Evolutionary conservation across 2,797 vertebrate genomes (phyloP), one percentile per base, ranked within the genome.

Genomic region (Myripristis jacobus): DNA sequence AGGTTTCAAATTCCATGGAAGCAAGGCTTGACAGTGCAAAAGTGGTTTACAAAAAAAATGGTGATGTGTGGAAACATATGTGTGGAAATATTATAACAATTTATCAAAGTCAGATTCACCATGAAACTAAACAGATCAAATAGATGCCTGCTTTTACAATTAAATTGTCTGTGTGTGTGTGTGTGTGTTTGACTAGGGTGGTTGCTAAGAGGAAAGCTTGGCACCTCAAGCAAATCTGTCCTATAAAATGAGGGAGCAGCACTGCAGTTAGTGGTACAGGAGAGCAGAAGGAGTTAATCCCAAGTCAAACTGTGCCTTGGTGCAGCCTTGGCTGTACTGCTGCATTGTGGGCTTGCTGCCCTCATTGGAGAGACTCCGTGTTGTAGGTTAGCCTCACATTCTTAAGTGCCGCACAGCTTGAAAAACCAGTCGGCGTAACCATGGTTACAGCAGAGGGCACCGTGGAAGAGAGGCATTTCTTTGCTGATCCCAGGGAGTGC

Each of bases 361-460:
- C 70, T 86, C 77, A 62, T 79, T 79, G 73, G 64, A 73, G 70
- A 84, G 73, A 84, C 79, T 47, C n/a, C n/a, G 66, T n/a, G 65
- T 66, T 80, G 78, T 79, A 90, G 77, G 83, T 86, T 79, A 75
- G 79, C 80, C 80, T 81, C 75, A 68, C 86, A 92, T 89, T 88
- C 73, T 92, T 90, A 84, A 91, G 91, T 87, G 91, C 80, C 16
- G 75, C 80, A 75, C 79, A 91, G 94, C 96, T 93, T 60, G 96
- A 95, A 96, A 96, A 98, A 97, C 96, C 95, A 95, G 96, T 97
- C 85, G 84, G 79, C 66, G 91, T 94, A 82, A 87, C 90, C 90
- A 86, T 91, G 92, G 94, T 90, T 91, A 93, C 91, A 73, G 77
- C 80, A 92, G 89, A 92, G 92, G 84, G 83, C 92, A 94, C 86